Percentiles rank a stretch among this genome's conserved stretches.
Evolutionary conservation across 2,113 vertebrate genomes (phyloP).

Genomic region (Siphamia tubifer): DNA sequence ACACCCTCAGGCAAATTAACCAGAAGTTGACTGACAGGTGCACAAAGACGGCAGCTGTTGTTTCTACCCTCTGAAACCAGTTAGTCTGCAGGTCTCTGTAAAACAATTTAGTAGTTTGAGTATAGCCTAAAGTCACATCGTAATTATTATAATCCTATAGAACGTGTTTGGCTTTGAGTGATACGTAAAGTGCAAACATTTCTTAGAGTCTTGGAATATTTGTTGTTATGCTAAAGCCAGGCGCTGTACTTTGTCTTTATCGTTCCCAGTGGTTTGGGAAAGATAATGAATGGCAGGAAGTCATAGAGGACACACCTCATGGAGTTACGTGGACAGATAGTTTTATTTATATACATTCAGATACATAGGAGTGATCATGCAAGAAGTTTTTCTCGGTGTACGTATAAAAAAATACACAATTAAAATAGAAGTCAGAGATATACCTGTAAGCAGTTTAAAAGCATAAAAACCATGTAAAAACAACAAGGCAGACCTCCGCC

Average conservation of each 20-base stretch:
- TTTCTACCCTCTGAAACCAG: neutral
- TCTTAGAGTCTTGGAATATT: neutral
- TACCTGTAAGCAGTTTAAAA: too few species aligned
- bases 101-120: too few species aligned
- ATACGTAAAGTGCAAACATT: neutral
- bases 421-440: too few species aligned
- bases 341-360: too few species aligned
- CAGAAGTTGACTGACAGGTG: constrained; percentile 13
- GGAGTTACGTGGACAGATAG: too few species aligned
- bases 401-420: too few species aligned
- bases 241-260: neutral
- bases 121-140: neutral
- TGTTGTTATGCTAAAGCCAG: neutral
- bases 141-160: neutral
- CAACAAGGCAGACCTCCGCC: too few species aligned
- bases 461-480: too few species aligned
- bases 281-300: neutral
- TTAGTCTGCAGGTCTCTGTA: neutral
- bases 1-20: constrained; percentile 31
- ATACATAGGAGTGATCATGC: too few species aligned
- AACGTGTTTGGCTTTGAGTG: neutral
- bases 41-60: neutral
- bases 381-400: too few species aligned
- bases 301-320: constrained; percentile 6
- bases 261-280: neutral